A percentile compares a stretch with the other conserved stretches of the same genome.
phyloP scores from a whole-genome alignment of 2,113 vertebrate species.

The Triplophysa dalaica region DNA sequence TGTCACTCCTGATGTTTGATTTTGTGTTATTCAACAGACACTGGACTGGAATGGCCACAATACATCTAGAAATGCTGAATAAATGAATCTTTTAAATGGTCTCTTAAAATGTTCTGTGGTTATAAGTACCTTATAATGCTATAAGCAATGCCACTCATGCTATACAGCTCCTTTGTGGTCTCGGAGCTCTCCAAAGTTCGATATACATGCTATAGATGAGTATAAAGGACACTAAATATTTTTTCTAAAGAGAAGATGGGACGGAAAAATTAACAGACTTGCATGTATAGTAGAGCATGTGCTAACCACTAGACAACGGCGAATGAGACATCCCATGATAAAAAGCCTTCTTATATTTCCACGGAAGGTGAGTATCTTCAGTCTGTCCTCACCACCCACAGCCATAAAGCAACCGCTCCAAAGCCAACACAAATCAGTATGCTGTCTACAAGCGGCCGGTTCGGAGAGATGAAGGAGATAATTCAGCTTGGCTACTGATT shows the following conservation, averaged over 20 bases:
- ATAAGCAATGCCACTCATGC: no score
- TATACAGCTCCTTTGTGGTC: no score
- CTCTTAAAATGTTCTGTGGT: no score
- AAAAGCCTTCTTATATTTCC: conserved; percentile 1
- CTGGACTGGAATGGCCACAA: no score
- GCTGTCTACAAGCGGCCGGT: conserved; percentile 4
- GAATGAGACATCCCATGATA: background rate
- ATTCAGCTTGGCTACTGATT: conserved; percentile 26
- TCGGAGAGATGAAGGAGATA: conserved; percentile 33
- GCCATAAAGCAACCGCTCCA: conserved; percentile 28
- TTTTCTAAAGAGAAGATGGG: no score
- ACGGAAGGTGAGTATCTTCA: conserved; percentile 13
- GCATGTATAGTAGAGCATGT: background rate
- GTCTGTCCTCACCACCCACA: conserved; percentile 37
- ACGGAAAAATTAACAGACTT: background rate
- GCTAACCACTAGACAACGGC: background rate
- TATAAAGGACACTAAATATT: background rate
- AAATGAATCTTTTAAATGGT: no score
- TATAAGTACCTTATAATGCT: no score
- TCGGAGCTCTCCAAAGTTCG: no score
- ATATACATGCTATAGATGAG: no score
- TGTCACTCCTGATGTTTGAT: no score
- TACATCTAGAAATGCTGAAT: no score
- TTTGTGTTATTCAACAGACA: no score
- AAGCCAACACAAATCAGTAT: conserved; percentile 42